Percentiles rank a stretch among this genome's conserved stretches.
These are phyloP conservation scores for Octonoba sinensis DNA, from an alignment of 2,888 invertebrate species.

Conservation along the genomic window DNA sequence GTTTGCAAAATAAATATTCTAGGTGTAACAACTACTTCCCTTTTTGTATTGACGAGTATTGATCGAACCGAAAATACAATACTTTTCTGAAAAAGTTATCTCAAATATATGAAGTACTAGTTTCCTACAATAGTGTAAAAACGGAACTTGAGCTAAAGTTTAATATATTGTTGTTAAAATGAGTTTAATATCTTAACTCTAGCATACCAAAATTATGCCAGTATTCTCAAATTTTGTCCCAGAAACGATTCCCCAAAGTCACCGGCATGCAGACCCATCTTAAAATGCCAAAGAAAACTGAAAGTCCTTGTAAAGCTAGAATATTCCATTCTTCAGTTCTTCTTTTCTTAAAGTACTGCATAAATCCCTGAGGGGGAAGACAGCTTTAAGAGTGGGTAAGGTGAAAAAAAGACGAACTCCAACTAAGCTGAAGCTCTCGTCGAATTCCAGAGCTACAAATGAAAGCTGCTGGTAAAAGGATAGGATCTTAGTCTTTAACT, in stretches of 20 bases:
- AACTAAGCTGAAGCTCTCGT: slow-evolving; percentile 43
- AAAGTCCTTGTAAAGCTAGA: slow-evolving; percentile 60
- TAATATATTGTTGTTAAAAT: too few species aligned
- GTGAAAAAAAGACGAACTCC: slow-evolving; percentile 28
- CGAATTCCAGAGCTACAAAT: slow-evolving; percentile 57
- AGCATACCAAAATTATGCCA: slow-evolving; percentile 25
- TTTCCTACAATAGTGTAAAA: too few species aligned
- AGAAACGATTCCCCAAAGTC: slow-evolving; percentile 40
- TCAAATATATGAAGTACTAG: too few species aligned
- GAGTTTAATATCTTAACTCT: too few species aligned
- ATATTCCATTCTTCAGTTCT: slow-evolving; percentile 49
- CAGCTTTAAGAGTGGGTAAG: slow-evolving; percentile 36
- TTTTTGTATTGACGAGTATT: too few species aligned
- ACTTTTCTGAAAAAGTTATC: too few species aligned
- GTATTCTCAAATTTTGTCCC: slow-evolving; percentile 12
- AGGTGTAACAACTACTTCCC: too few species aligned
- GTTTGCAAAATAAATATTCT: too few species aligned
- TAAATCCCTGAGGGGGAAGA: slow-evolving; percentile 45
- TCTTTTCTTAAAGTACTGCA: slow-evolving; percentile 60
- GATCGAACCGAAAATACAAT: too few species aligned
- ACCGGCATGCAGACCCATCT: slow-evolving; percentile 34
- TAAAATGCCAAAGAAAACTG: slow-evolving; percentile 62
- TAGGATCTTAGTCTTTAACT: slow-evolving; percentile 57
- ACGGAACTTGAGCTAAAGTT: too few species aligned
- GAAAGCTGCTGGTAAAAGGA: slow-evolving; percentile 58